Evolutionary conservation across 2,888 invertebrate genomes (phyloP), one percentile per base, ranked within the genome.

Genomic region (Spialia ferax): DNA sequence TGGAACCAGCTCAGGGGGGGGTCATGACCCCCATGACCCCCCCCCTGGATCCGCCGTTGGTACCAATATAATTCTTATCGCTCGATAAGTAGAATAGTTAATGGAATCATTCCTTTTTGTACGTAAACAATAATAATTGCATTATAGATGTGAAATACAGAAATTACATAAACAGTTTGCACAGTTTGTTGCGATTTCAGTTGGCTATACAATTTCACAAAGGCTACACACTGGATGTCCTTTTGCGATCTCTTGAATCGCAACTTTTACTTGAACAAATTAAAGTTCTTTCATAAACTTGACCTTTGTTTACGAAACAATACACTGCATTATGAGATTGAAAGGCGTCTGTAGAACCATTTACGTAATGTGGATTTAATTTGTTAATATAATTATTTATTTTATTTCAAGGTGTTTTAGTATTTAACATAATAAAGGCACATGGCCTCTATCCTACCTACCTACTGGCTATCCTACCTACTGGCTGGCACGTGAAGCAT

Each of bases 261-360:
- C 45, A 18, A 18, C 18, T 45, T 45, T 15, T 18, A 45, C 45
- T 18, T 2, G 3, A 10, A 45, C 15, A 45, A 18, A 45, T 7
- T 18, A 45, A 45, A 45, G 18, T 2, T 45, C 7, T 45, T 45
- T 45, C 1, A 18, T 35, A 45, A 45, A 45, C 15, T 45, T 45
- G 45, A 45, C 45, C 45, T 45, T 15, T 45, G 18, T 18, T 45
- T 45, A 45, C 15, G 8, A 45, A 45, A 45, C 15, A 45, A 42
- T 45, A 45, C 3, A 18, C 8, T 3, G 5, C 2, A 18, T 45
- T 18, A 45, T 45, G 45, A 15, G 48, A 20, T 48, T 20, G 20
- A 20, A 48, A 48, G 20, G 0, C 20, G 20, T 48, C 10, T 48
- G 10, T 2, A 48, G 6, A 48, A 20, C 11, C 11, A 20, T 20